Evolutionary conservation across 2,113 vertebrate genomes (phyloP).

Genomic region (Lates calcarifer): DNA sequence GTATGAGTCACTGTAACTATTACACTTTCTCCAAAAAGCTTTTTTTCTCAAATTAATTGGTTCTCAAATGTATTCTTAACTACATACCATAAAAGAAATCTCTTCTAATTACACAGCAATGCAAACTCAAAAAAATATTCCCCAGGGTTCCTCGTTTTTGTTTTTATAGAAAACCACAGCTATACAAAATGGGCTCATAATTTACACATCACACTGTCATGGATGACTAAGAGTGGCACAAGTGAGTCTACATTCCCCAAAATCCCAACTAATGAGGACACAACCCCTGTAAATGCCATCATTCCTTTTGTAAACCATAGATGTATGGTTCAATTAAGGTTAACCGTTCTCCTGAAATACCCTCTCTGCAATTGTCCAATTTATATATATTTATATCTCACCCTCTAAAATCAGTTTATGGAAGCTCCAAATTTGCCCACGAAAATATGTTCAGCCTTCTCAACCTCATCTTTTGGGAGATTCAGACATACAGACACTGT

Average conservation of each 20-base stretch:
- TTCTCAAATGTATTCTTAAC: constrained; percentile 1
- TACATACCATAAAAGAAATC: neutral
- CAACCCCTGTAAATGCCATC: constrained; percentile 24
- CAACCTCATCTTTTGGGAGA: neutral
- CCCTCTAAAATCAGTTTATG: constrained; percentile 15
- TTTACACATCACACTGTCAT: constrained; percentile 28
- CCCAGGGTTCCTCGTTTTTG: neutral
- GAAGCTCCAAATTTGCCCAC: neutral
- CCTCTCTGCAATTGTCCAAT: constrained; percentile 14
- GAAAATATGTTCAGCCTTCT: neutral
- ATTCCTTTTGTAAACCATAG: constrained; percentile 3
- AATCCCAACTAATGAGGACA: constrained; percentile 24
- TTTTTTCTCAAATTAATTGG: constrained; percentile 8
- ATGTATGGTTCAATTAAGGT: constrained; percentile 39
- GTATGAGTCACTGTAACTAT: neutral
- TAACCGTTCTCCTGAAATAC: constrained; percentile 24
- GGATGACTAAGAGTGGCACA: constrained; percentile 13
- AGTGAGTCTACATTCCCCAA: constrained; percentile 9
- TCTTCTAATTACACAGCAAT: constrained; percentile 17
- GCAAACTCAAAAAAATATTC: constrained; percentile 33
- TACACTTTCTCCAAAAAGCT: constrained; percentile 1
- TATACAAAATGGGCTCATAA: constrained; percentile 40
- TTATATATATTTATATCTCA: constrained; percentile 15
- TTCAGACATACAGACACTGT: neutral
- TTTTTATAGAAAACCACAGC: constrained; percentile 55